Evolutionary conservation across 2,797 vertebrate genomes (phyloP).

Genomic region (Pantherophis vulpinus): DNA sequence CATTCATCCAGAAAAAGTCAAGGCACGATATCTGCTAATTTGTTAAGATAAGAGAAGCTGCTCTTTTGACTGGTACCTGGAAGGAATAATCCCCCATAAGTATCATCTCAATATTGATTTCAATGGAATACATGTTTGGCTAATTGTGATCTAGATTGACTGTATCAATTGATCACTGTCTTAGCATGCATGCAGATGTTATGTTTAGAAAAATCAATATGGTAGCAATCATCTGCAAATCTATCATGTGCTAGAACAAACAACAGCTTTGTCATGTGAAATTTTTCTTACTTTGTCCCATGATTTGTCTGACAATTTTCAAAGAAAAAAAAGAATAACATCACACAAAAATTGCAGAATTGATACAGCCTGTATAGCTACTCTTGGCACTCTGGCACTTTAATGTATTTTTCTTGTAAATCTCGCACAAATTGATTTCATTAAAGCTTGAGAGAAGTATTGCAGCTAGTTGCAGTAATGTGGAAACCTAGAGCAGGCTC

Average conservation of each 20-base stretch:
- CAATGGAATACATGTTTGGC: background rate
- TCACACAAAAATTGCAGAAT: background rate
- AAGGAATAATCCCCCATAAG: background rate
- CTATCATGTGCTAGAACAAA: background rate
- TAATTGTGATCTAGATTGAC: background rate
- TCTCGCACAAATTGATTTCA: constrained; percentile 37
- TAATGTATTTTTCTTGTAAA: constrained; percentile 38
- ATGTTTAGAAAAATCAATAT: background rate
- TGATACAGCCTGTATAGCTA: background rate
- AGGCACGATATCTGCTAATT: background rate
- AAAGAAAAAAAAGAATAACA: background rate
- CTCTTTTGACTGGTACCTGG: background rate
- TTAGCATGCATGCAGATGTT: background rate
- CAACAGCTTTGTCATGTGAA: background rate
- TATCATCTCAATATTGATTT: background rate
- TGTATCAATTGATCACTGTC: background rate
- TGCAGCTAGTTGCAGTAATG: constrained; percentile 33
- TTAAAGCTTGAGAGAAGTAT: constrained; percentile 30
- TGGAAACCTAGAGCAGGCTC: constrained; percentile 39
- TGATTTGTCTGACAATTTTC: constrained; percentile 3
- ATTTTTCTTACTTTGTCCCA: constrained; percentile 9
- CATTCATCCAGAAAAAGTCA: background rate
- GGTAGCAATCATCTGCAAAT: background rate
- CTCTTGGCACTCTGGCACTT: background rate
- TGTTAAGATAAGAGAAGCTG: background rate